Evolutionary conservation across 2,888 invertebrate species (phyloP).

Genomic region (Rhorus exstirpatorius): DNA sequence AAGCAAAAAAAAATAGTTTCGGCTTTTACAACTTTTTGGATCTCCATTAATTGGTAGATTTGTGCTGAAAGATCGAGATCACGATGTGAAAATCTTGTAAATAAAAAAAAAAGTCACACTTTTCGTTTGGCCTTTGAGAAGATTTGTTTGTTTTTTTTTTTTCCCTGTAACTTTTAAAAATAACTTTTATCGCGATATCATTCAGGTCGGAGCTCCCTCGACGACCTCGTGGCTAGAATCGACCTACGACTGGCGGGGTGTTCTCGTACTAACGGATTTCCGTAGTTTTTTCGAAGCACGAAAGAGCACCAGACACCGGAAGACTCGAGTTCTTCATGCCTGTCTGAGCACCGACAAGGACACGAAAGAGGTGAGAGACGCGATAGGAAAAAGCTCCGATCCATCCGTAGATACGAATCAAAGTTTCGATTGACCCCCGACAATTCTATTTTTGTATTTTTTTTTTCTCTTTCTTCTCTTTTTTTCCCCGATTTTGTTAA

Average conservation of each 20-base stretch:
- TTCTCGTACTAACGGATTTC: conserved; percentile 92
- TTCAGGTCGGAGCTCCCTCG: conserved; percentile 90
- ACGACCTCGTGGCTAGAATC: conserved; percentile 91
- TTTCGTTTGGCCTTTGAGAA: neutral
- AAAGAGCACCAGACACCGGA: conserved; percentile 85
- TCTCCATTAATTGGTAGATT: too few relatives aligned
- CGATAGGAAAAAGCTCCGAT: too few relatives aligned
- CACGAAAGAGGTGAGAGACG: conserved; percentile 90
- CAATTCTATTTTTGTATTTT: neutral
- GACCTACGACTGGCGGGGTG: conserved; percentile 91
- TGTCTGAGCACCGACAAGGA: conserved; percentile 93
- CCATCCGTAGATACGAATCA: neutral
- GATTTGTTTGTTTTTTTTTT: conserved; percentile 28
- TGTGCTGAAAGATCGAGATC: too few relatives aligned
- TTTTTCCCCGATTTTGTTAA: neutral
- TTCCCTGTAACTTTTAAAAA: conserved; percentile 63
- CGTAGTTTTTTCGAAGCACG: conserved; percentile 90
- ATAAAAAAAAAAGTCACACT: neutral
- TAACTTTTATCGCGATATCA: conserved; percentile 82
- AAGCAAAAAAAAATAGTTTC: too few relatives aligned
- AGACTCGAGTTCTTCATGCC: conserved; percentile 91
- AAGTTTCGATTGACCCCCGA: neutral
- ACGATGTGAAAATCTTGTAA: too few relatives aligned
- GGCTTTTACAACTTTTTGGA: too few relatives aligned
- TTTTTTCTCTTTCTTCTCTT: conserved; percentile 13